These are phyloP conservation scores for Nansenia antarctica DNA, from an alignment of 2,113 vertebrate genomes.

Conservation along the genomic window DNA sequence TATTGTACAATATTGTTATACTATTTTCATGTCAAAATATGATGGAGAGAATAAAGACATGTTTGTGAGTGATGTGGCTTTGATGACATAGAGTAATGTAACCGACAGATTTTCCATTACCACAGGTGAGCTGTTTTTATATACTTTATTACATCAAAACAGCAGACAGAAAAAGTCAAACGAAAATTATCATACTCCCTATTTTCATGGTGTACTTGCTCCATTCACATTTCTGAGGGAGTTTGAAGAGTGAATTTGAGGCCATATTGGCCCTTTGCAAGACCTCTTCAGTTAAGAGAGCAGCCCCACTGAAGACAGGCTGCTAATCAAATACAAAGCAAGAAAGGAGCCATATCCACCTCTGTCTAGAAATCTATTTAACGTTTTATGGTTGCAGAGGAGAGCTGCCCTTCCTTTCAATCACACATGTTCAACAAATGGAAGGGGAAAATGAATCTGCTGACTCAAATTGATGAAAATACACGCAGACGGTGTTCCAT, in stretches of 20 bases:
- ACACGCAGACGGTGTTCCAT: conserved; percentile 29
- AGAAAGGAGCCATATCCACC: conserved; percentile 11
- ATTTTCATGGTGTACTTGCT: background rate
- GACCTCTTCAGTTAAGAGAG: conserved; percentile 2
- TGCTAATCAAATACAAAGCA: conserved; percentile 27
- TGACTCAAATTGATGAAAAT: conserved; percentile 49
- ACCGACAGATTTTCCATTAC: background rate
- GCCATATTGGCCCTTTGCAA: background rate
- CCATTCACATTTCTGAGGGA: background rate
- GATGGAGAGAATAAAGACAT: background rate
- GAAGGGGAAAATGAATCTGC: conserved; percentile 37
- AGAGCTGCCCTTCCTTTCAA: conserved; percentile 22
- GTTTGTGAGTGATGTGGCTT: background rate
- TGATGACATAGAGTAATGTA: background rate
- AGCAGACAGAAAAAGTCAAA: background rate
- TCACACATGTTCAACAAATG: conserved; percentile 38
- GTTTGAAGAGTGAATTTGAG: background rate
- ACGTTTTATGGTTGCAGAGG: conserved; percentile 6
- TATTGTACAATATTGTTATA: background rate
- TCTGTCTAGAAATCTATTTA: conserved; percentile 32
- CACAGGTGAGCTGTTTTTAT: background rate
- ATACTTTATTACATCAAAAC: background rate
- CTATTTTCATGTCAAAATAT: background rate
- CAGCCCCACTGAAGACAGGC: background rate
- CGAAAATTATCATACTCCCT: background rate